Conservation (phyloP, 2,797 vertebrate genomes). For the Acanthornis magna region DNA sequence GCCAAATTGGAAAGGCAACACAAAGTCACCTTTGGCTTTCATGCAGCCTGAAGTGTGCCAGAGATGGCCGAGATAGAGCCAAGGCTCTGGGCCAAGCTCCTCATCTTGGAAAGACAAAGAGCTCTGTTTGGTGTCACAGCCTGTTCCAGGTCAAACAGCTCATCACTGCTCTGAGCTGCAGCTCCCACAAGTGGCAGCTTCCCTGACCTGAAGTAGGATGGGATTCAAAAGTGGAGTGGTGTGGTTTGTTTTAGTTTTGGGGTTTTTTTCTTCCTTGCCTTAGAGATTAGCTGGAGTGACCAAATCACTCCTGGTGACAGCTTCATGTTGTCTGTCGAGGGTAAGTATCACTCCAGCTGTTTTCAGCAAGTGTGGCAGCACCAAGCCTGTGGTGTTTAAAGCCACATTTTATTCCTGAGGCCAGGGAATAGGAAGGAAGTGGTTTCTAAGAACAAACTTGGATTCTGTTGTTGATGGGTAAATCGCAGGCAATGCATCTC, state of each 20-base stretch:
- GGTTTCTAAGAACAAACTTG: not conserved
- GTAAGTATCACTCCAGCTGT: not conserved
- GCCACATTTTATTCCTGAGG: not conserved
- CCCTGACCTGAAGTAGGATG: not conserved
- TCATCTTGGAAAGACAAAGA: not conserved
- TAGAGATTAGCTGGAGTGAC: not conserved
- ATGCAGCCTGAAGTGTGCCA: not conserved
- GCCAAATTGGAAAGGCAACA: not conserved
- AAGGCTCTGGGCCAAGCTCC: not conserved
- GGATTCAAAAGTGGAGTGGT: not conserved
- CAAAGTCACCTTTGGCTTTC: constrained; percentile 1
- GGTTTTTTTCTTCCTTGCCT: not conserved
- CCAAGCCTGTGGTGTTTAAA: not conserved
- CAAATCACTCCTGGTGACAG: not conserved
- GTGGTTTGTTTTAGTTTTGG: not conserved
- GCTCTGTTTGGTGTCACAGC: not conserved
- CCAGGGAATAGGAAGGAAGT: not conserved
- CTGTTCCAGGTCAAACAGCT: not conserved
- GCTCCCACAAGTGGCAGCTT: not conserved
- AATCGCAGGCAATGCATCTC: not conserved
- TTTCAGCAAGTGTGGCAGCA: not conserved
- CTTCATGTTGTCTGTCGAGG: not conserved
- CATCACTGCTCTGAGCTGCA: not conserved
- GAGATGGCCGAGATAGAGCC: not conserved
- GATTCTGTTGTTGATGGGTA: not conserved